Evolutionary conservation across 2,888 invertebrate species (phyloP).

Genomic region (Charanyca ferruginea): DNA sequence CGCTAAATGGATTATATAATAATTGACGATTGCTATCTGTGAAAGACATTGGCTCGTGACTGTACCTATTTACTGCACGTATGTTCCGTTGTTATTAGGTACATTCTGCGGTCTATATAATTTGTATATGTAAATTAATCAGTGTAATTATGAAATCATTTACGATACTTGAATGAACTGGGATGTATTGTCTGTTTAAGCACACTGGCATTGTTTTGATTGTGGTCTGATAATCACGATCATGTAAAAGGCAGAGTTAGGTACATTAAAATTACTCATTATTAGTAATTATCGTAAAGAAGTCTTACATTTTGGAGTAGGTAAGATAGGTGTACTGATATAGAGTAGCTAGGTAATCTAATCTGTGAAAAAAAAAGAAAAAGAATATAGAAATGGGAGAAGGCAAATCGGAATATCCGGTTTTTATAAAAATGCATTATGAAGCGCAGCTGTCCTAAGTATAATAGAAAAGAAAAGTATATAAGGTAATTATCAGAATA

Average conservation of each 20-base stretch:
- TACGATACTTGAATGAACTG: slow-evolving; percentile 22
- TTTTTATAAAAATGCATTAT: too few species aligned
- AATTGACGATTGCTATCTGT: slow-evolving; percentile 49
- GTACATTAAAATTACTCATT: neutral
- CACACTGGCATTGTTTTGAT: neutral
- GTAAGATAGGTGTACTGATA: too few species aligned
- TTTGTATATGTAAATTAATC: slow-evolving; percentile 67
- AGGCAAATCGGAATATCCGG: too few species aligned
- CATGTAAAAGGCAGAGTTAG: neutral
- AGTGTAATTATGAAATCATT: slow-evolving; percentile 57
- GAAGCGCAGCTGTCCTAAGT: too few species aligned
- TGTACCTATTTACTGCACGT: slow-evolving; percentile 63
- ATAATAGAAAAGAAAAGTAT: too few species aligned
- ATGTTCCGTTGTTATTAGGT: slow-evolving; percentile 60
- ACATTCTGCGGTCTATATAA: slow-evolving; percentile 76
- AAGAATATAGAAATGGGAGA: too few species aligned
- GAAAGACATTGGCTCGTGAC: slow-evolving; percentile 49
- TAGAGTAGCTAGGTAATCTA: too few species aligned
- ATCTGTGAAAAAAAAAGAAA: too few species aligned
- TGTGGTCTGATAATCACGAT: neutral
- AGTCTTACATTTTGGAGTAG: too few species aligned
- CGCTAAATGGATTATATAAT: slow-evolving; percentile 40
- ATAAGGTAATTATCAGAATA: too few species aligned
- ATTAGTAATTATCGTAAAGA: neutral
- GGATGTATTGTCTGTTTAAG: slow-evolving; percentile 16